Evolutionary conservation across 2,113 vertebrate species (phyloP), one percentile per base, ranked within the genome.

Genomic region (Tenebrosternarchus preto): DNA sequence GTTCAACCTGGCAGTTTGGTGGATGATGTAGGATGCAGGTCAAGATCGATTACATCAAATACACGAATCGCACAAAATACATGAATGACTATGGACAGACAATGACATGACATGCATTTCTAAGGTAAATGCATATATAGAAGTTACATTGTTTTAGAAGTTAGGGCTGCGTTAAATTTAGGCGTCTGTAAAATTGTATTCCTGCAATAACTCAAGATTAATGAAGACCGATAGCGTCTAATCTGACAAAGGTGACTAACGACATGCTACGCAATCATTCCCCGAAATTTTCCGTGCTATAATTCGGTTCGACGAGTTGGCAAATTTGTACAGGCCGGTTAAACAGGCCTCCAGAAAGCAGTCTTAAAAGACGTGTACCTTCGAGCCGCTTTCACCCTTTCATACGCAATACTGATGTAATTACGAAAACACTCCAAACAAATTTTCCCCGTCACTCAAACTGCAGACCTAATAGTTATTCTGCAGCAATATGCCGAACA

Each of bases 371-470:
- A 67, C 11, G 55, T 61, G 24, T 60, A 69, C 29, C 67, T 16
- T 70, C 12, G 24, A 39, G 19, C 69, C 50, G 22, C 31, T 5
- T 43, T 59, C 64, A 27, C 64, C 39, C 39, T 3, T 29, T 31
- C 27, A 20, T 19, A 24, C 56, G 53, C 67, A 1, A 2, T 15
- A 27, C 20, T 83, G 76, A 83, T 63, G 77, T 83, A 31, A 76
- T 61, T 63, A 70, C 22, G 55, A n/a, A 66, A 72, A 79, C 33
- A 33, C 24, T 61, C 59, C 59, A 11, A 66, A 76, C 36, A 59
- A 57, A 83, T 83, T 64, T 64, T 46, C 12, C 46, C 29, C 7
- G 67, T 66, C 77, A 67, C 27, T 83, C 66, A 80, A 64, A 59
- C 29, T 5, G 29, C 20, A 17, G 6, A 60, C 20, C 36, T 61